These are phyloP conservation scores for Spondyliosoma cantharus DNA, from an alignment of 2,797 vertebrate genomes.

Conservation along the genomic window DNA sequence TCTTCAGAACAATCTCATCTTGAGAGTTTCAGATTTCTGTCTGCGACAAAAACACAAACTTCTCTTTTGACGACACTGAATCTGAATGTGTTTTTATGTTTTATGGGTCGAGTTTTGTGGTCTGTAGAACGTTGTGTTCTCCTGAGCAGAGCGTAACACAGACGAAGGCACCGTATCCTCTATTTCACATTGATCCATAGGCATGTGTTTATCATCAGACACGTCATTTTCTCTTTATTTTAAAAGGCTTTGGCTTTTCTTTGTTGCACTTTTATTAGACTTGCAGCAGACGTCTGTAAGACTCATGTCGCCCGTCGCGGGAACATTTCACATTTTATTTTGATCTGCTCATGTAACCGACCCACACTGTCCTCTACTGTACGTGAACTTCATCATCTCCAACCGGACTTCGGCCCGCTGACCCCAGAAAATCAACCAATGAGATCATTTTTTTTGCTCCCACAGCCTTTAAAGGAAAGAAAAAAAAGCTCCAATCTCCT, in stretches of 20 bases:
- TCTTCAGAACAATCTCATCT: neutral
- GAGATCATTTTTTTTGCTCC: conserved; percentile 27
- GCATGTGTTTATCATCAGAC: neutral
- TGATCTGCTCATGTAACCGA: no score
- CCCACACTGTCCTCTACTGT: neutral
- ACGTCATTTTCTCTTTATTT: neutral
- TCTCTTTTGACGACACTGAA: neutral
- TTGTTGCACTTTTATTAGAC: neutral
- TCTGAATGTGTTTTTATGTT: neutral
- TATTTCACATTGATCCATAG: neutral
- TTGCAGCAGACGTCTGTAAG: neutral
- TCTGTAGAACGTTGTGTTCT: neutral
- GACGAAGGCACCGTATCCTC: neutral
- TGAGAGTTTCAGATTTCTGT: neutral
- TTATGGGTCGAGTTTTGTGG: neutral
- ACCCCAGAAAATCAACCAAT: conserved; percentile 19
- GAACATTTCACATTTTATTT: neutral
- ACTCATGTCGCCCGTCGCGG: neutral
- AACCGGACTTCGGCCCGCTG: neutral
- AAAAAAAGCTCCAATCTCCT: conserved; percentile 4
- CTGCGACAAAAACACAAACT: neutral
- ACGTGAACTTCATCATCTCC: neutral
- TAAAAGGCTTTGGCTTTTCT: neutral
- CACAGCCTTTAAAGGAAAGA: conserved; percentile 20
- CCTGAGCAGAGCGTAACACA: neutral